Base-by-base conservation (phyloP, 2,888 invertebrate species). In the Tricholauxania praeusta region DNA sequence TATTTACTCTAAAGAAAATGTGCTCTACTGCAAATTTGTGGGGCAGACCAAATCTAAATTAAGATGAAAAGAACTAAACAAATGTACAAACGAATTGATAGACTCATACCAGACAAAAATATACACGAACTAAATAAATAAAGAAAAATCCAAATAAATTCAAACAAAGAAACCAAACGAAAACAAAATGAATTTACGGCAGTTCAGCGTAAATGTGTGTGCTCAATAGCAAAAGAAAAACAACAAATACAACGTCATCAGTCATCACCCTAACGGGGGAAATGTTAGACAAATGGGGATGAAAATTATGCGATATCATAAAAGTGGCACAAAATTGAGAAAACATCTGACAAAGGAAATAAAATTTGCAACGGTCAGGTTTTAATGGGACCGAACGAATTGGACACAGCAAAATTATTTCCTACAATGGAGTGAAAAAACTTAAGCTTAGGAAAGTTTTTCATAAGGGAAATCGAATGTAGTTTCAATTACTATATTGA, bases 261-360 rank as follows among this genome's bases (percentile, higher is more conserved):
- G 57, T 57, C 57, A 57, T 57, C 57, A 57, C 57, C 57, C 57
- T 57, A 28, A 57, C 57, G 57, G 19, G 39, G 39, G 19, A 57
- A 28, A 22, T 8, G 22, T 14, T 15, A 12, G 28, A 28, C 12
- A 57, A 57, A 28, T 57, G 28, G 57, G 57, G 57, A 57, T 57
- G 57, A 57, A 57, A 57, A 57, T 57, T 28, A 28, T 28, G 57
- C 22, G n/a, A 12, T 28, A 57, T 57, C 22, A 57, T 57, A 19
- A 57, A 39, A 57, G 19, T 57, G 57, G 57, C 15, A 57, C 22
- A 28, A 28, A 28, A 28, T 14, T 12, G 39, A 28, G 28, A 57
- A 57, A 57, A 14, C 8, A 28, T 57, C 22, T 57, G 57, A 10
- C 14, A 14, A 57, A 57, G 57, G 6, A 57, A 19, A 28, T 15